Base-by-base conservation (phyloP, 2,113 vertebrate species). In the Maylandia zebra region DNA sequence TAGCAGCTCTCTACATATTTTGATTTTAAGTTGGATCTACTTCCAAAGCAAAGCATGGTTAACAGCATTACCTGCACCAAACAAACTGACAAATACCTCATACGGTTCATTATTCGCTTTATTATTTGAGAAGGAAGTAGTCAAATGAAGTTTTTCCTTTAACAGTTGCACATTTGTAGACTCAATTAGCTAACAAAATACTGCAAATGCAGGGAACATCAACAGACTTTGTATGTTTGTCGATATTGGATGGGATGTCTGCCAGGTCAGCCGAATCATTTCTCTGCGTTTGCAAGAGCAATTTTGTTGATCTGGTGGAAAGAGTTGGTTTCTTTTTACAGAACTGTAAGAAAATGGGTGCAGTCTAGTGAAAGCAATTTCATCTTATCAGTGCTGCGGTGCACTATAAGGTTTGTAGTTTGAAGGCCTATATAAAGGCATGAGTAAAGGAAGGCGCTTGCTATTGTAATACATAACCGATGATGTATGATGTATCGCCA, bases 311-410 rank as follows among this genome's bases (percentile, higher is more conserved):
- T 50, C 86, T 85, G 74, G 27, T 66, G 24, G 27, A 82, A 89
- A 82, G 14, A 59, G 59, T 43, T 64, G 22, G 61, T 88, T 78
- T 88, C 24, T 81, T 90, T 45, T 9, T 2, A 89, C 48, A 64
- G 59, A 84, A 86, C 48, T 71, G 27, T 55, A 74, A 71, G 8
- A 78, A 30, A 57, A 43, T 48, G 38, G 78, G 41, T 76, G 64
- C 66, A 84, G 74, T 64, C 32, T 38, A 71, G 41, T 76, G 50
- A 90, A 90, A 88, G 86, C 71, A 80, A 88, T 94, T 88, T 81
- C 83, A 81, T 27, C 59, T 81, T 45, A 87, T 93, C 86, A 78
- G 36, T 52, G 13, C 59, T 57, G 34, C 22, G 24, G 64, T 71
- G 50, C 74, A 3, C 56, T 83, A 59, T 30, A n/a, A 59, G 9